phyloP scores from a whole-genome alignment of 2,113 vertebrate species.

The Rhea pennata region DNA sequence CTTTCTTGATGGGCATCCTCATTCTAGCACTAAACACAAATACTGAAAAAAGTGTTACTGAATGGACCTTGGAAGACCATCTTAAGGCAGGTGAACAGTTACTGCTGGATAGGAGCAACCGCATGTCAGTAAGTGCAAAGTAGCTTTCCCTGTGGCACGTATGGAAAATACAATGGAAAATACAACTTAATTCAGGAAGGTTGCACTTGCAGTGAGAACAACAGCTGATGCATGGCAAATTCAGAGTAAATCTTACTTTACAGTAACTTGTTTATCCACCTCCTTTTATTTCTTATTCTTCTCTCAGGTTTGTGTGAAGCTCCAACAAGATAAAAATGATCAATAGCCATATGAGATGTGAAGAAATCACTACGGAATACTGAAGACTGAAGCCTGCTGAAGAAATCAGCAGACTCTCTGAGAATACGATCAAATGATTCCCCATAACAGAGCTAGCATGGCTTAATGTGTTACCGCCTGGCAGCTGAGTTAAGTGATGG shows the following conservation, averaged over 20 bases:
- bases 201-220: neutral
- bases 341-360: neutral
- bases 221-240: neutral
- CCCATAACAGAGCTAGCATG: neutral
- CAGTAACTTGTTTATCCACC: neutral
- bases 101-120: neutral
- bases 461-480: neutral
- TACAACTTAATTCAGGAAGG: neutral
- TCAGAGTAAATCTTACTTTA: neutral
- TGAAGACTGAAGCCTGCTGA: no score
- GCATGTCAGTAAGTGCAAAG: neutral
- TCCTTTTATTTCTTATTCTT: neutral
- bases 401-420: neutral
- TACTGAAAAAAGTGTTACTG: neutral
- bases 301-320: neutral
- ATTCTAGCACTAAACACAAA: neutral
- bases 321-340: neutral
- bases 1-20: neutral
- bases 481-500: neutral
- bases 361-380: neutral
- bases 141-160: neutral
- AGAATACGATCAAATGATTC: neutral
- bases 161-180: neutral
- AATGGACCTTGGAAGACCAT: neutral
- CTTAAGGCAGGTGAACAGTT: neutral